Conservation (phyloP, 2,888 invertebrate species). For the Acleris laterana region DNA sequence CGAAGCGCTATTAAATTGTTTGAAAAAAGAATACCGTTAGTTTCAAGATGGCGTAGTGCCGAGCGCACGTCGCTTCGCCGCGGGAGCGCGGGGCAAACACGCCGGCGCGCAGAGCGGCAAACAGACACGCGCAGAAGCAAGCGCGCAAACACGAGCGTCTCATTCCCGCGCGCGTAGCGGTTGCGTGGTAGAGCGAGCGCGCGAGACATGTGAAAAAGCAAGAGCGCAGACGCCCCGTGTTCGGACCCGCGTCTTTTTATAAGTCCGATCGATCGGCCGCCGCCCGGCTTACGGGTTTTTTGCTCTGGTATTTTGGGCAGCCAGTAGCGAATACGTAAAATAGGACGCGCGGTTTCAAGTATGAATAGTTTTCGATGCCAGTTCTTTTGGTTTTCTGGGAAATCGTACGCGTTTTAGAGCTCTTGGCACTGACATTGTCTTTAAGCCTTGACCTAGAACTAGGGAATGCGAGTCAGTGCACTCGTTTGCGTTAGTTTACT, state of each 20-base stretch:
- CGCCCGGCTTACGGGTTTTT: conserved; percentile 13
- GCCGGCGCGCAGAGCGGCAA: conserved; percentile 70
- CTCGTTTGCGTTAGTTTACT: too few species aligned
- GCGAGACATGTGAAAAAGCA: conserved; percentile 69
- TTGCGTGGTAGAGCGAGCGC: conserved; percentile 44
- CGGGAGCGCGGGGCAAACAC: conserved; percentile 62
- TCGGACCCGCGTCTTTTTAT: conserved; percentile 41
- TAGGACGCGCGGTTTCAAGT: neutral
- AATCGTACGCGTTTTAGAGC: too few species aligned
- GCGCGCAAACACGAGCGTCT: conserved; percentile 58
- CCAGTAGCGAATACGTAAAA: neutral
- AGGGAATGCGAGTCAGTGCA: too few species aligned
- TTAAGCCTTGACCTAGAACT: too few species aligned
- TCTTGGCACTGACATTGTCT: too few species aligned
- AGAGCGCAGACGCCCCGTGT: conserved; percentile 71
- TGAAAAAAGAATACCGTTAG: neutral
- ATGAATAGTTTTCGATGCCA: too few species aligned
- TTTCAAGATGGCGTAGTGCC: neutral
- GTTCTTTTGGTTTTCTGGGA: too few species aligned
- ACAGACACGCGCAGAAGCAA: conserved; percentile 75
- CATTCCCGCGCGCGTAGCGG: conserved; percentile 56
- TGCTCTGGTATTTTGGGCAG: conserved; percentile 20
- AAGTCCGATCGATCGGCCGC: conserved; percentile 39
- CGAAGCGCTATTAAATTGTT: neutral
- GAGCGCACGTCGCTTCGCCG: conserved; percentile 54